A percentile compares a stretch with the other conserved stretches of the same genome.
phyloP scores from a whole-genome alignment of 2,888 invertebrate genomes.

The Polylopha cassiicola region DNA sequence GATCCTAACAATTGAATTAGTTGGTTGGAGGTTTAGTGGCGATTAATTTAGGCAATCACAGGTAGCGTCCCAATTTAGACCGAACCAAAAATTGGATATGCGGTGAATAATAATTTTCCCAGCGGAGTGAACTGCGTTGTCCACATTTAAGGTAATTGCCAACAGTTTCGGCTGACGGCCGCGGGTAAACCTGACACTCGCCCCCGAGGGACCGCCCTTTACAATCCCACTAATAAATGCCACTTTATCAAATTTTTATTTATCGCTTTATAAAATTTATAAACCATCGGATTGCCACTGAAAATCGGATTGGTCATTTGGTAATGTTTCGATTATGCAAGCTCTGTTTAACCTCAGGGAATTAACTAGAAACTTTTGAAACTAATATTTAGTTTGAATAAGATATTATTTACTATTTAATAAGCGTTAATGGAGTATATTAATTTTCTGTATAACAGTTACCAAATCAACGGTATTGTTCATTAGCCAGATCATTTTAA shows the following conservation, averaged over 20 bases:
- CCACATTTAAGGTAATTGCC: constrained; percentile 76
- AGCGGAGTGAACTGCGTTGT: constrained; percentile 65
- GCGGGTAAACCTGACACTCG: constrained; percentile 66
- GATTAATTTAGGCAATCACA: constrained; percentile 57
- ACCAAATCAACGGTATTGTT: no score
- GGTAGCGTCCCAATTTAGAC: constrained; percentile 59
- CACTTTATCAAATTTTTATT: constrained; percentile 68
- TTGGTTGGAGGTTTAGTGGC: constrained; percentile 26
- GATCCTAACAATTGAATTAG: no score
- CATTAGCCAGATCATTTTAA: no score
- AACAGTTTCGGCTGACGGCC: constrained; percentile 71
- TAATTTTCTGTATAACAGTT: no score
- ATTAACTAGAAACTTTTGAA: no score
- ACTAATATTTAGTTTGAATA: no score
- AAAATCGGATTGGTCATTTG: constrained; percentile 6
- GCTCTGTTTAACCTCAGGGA: no score
- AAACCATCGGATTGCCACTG: constrained; percentile 20
- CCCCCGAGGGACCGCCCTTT: constrained; percentile 64
- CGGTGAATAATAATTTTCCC: constrained; percentile 74
- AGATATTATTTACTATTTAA: no score
- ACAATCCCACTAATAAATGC: constrained; percentile 73
- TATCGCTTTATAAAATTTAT: constrained; percentile 33
- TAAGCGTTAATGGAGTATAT: neutral
- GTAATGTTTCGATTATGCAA: constrained; percentile 1
- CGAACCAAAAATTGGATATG: constrained; percentile 66